A percentile compares a stretch with the other conserved stretches of the same genome.
These are phyloP conservation scores for Lamellibrachia satsuma DNA, from an alignment of 2,888 invertebrate species.

Conservation along the genomic window DNA sequence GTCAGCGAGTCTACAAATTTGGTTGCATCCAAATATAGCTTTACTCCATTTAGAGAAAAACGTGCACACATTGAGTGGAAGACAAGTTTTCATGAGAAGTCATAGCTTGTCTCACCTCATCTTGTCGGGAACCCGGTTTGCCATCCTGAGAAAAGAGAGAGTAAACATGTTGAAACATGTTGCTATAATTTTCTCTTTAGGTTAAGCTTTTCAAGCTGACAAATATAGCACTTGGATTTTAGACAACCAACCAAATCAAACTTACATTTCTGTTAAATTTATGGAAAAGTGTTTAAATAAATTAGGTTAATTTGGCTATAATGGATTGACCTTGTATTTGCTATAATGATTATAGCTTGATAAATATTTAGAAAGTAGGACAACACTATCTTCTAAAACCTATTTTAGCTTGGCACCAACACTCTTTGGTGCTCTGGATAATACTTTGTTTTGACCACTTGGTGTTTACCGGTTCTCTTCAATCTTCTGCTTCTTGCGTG, in stretches of 20 bases:
- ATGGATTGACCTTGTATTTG: not conserved
- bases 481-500: slow-evolving; percentile 82
- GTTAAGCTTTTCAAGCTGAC: not conserved
- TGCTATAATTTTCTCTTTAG: not conserved
- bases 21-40: not conserved
- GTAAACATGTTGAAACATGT: slow-evolving; percentile 11
- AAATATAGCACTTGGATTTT: not conserved
- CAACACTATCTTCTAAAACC: not conserved
- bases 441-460: not conserved
- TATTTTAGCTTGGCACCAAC: not conserved
- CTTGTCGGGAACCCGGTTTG: not conserved
- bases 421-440: not conserved
- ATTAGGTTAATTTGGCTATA: not conserved
- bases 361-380: not conserved
- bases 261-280: not conserved
- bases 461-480: slow-evolving; percentile 80
- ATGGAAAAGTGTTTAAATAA: not conserved
- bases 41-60: slow-evolving; percentile 6
- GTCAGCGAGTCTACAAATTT: not conserved
- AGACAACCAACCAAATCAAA: not conserved
- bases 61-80: not conserved
- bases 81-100: not conserved
- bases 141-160: slow-evolving; percentile 13
- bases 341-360: not conserved
- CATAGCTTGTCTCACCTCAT: slow-evolving; percentile 1